phyloP scores from a whole-genome alignment of 2,888 invertebrate species.

The Drosophila formosana region DNA sequence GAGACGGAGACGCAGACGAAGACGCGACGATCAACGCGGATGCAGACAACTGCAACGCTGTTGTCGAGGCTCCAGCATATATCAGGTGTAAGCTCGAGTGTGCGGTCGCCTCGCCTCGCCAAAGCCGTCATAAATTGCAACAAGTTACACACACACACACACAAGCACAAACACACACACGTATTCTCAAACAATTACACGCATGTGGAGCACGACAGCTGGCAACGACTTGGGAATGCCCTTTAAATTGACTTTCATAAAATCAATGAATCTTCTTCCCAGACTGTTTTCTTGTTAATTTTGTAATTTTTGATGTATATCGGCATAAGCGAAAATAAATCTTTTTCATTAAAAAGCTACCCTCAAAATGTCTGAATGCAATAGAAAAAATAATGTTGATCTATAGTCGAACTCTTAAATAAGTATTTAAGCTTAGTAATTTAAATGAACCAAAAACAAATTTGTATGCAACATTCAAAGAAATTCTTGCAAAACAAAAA shows the following conservation, averaged over 20 bases:
- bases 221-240: constrained; percentile 7
- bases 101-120: constrained; percentile 23
- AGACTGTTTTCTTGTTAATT: too few species aligned
- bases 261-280: too few species aligned
- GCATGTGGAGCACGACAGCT: neutral
- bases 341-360: too few species aligned
- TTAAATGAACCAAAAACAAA: too few species aligned
- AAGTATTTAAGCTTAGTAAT: too few species aligned
- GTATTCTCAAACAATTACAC: neutral
- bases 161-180: neutral
- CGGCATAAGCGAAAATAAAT: too few species aligned
- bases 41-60: neutral
- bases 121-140: constrained; percentile 23
- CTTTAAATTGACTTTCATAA: neutral
- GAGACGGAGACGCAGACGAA: constrained; percentile 16
- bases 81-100: constrained; percentile 49
- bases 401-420: too few species aligned
- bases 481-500: too few species aligned
- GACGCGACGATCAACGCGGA: constrained; percentile 1
- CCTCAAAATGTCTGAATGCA: too few species aligned
- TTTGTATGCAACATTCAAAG: too few species aligned
- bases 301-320: too few species aligned
- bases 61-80: constrained; percentile 21
- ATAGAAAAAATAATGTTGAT: too few species aligned
- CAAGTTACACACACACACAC: constrained; percentile 12